Evolutionary conservation across 2,797 vertebrate genomes (phyloP).

Genomic region (Lithobates pipiens): DNA sequence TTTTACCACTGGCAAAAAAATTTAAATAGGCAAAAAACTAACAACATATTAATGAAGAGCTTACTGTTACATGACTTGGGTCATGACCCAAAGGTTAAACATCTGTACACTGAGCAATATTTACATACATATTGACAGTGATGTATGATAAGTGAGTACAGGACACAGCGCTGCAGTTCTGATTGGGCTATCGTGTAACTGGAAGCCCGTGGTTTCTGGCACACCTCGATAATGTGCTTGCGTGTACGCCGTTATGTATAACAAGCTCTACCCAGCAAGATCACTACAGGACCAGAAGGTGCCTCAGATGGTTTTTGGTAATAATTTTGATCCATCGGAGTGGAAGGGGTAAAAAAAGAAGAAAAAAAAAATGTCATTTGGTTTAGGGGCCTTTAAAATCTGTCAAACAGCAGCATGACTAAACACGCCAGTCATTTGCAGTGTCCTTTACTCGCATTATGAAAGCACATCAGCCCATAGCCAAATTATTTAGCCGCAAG

Average conservation of each 20-base stretch:
- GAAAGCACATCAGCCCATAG: conserved; percentile 13
- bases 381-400: conserved; percentile 69
- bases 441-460: conserved; percentile 40
- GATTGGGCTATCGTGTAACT: not conserved
- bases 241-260: conserved; percentile 75
- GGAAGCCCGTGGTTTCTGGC: conserved; percentile 68
- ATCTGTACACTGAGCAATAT: not conserved
- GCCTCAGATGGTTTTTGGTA: conserved; percentile 79
- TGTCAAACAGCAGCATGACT: conserved; percentile 69
- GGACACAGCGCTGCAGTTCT: not conserved
- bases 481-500: conserved; percentile 33
- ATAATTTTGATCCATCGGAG: conserved; percentile 77
- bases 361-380: conserved; percentile 68
- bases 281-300: conserved; percentile 78
- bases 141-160: not conserved
- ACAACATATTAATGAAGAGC: too few species aligned
- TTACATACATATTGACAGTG: not conserved
- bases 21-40: too few species aligned
- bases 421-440: conserved; percentile 63
- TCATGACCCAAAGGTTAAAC: not conserved
- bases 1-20: too few species aligned
- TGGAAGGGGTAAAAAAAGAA: conserved; percentile 51
- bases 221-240: conserved; percentile 63
- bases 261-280: conserved; percentile 77
- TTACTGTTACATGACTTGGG: not conserved